A percentile compares a stretch with the other conserved stretches of the same genome.
Evolutionary conservation across 2,888 invertebrate species (phyloP).

Genomic region (Heteromyza rotundicornis): DNA sequence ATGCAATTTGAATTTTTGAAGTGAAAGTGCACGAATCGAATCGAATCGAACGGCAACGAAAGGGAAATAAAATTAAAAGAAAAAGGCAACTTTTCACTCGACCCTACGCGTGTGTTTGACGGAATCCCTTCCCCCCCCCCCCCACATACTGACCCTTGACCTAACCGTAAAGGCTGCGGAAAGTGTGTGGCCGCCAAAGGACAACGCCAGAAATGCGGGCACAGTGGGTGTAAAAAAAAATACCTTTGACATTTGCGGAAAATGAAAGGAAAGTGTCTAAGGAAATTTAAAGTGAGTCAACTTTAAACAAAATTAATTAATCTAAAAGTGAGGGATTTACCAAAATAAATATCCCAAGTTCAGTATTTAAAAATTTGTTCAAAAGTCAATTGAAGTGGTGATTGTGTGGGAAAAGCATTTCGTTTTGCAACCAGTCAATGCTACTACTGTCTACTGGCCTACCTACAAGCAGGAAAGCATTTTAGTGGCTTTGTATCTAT

Average conservation of each 20-base stretch:
- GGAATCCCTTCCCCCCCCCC: too few relatives aligned
- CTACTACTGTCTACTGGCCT: neutral
- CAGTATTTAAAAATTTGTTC: neutral
- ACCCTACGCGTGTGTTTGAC: neutral
- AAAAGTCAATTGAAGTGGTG: neutral
- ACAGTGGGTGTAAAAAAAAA: neutral
- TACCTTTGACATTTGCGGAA: neutral
- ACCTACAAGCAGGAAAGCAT: neutral
- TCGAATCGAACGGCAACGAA: neutral
- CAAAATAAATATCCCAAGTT: neutral
- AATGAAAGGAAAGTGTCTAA: neutral
- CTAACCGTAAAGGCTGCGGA: too few relatives aligned
- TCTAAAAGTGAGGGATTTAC: neutral
- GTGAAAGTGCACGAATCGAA: too few relatives aligned
- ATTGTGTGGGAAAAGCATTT: neutral
- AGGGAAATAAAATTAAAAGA: too few relatives aligned
- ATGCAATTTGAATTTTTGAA: too few relatives aligned
- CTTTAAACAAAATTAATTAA: too few relatives aligned
- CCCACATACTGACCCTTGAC: conserved; percentile 1
- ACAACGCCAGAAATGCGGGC: neutral
- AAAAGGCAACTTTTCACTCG: neutral
- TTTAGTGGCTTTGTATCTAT: conserved; percentile 16
- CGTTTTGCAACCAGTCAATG: neutral
- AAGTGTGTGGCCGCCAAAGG: neutral
- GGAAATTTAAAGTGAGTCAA: too few relatives aligned